Evolutionary conservation across 1,140 invertebrate genomes (phyloP).

Genomic region (Hypsibius dujardini): DNA sequence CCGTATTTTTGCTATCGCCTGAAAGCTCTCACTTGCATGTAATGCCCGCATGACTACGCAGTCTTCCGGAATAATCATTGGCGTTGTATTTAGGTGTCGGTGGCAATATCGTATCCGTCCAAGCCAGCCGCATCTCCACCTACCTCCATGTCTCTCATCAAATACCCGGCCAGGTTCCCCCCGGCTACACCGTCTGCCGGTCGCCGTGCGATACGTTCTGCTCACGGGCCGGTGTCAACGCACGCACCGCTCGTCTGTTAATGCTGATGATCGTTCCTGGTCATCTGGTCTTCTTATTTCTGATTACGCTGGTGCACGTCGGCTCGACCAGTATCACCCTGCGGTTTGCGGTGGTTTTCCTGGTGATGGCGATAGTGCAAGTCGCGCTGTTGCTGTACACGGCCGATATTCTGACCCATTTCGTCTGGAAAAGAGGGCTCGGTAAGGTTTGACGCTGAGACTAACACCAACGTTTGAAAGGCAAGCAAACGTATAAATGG

Average conservation of each 20-base stretch:
- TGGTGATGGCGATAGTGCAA: neutral
- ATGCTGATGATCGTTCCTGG: neutral
- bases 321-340: neutral
- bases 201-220: neutral
- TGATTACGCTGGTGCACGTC: neutral
- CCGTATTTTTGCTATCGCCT: neutral
- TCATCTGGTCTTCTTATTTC: conserved; percentile 1
- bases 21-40: neutral
- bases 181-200: neutral
- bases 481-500: too few relatives aligned
- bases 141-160: neutral
- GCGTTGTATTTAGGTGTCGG: neutral
- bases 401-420: neutral
- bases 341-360: neutral
- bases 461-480: too few relatives aligned
- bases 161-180: neutral
- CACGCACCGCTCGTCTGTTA: neutral
- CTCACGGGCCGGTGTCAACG: neutral
- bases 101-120: neutral
- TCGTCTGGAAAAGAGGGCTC: conserved; percentile 5
- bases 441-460: too few relatives aligned
- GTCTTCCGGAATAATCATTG: neutral
- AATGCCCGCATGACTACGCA: neutral
- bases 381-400: neutral
- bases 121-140: neutral